phyloP scores from a whole-genome alignment of 1,140 invertebrate genomes.

The Triops cancriformis region DNA sequence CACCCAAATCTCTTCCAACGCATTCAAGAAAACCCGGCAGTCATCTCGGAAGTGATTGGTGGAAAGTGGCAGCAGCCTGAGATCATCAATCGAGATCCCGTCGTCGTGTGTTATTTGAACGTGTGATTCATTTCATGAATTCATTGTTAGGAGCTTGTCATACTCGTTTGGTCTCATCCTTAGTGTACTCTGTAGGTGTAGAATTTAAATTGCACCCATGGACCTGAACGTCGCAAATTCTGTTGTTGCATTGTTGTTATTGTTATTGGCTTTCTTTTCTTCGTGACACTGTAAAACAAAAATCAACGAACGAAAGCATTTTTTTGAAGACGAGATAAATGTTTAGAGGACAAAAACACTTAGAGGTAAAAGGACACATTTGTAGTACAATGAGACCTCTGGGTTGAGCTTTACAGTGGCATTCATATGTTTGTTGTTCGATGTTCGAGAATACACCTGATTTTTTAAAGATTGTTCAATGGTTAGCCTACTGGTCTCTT shows the following conservation, averaged over 20 bases:
- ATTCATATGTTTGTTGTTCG: not conserved
- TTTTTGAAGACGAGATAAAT: too few species aligned
- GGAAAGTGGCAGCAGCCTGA: not conserved
- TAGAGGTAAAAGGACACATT: not conserved
- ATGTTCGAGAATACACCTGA: not conserved
- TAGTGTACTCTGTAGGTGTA: too few species aligned
- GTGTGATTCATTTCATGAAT: not conserved
- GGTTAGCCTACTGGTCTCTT: too few species aligned
- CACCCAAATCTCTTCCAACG: not conserved
- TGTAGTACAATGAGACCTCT: not conserved
- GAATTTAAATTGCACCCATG: too few species aligned
- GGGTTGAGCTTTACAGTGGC: not conserved
- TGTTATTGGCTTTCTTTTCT: too few species aligned
- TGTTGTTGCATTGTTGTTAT: too few species aligned
- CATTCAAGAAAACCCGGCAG: not conserved
- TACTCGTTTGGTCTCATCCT: too few species aligned
- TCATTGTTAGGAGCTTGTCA: too few species aligned
- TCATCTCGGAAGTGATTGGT: not conserved
- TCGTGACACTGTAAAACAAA: too few species aligned
- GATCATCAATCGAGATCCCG: not conserved
- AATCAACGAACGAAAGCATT: too few species aligned
- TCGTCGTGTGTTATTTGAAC: not conserved
- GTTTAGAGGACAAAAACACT: too few species aligned
- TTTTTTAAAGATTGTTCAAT: not conserved
- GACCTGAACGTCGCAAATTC: too few species aligned